Percentiles rank a stretch among this genome's conserved stretches.
Evolutionary conservation across 1,140 invertebrate genomes (phyloP).

Genomic region (Rhyacophila brunnea): DNA sequence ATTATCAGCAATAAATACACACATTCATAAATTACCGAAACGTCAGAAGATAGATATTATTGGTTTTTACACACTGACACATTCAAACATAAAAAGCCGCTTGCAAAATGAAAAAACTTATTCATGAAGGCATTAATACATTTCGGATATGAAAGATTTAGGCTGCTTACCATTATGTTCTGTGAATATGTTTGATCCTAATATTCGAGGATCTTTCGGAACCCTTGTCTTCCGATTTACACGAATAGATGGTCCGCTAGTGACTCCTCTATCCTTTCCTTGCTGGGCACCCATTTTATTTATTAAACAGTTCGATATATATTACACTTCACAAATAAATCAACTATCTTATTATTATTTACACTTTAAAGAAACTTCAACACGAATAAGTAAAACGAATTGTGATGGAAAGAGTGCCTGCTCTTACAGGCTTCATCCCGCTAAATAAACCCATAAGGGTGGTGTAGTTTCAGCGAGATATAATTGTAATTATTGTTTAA

Average conservation of each 20-base stretch:
- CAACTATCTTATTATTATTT: constrained; percentile 20
- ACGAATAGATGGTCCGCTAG: constrained; percentile 58
- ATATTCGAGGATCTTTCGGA: constrained; percentile 62
- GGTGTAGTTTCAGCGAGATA: neutral
- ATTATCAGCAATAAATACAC: no score
- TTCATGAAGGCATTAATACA: neutral
- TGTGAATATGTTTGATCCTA: constrained; percentile 72
- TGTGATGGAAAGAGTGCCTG: constrained; percentile 5
- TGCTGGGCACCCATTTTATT: constrained; percentile 72
- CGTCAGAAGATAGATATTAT: neutral
- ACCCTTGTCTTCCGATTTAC: constrained; percentile 60
- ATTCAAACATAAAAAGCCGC: neutral
- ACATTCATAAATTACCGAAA: no score
- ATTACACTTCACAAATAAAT: neutral
- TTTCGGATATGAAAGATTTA: neutral
- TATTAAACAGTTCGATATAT: neutral
- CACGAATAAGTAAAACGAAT: constrained; percentile 1
- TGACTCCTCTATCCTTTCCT: constrained; percentile 66
- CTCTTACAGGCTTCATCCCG: constrained; percentile 12
- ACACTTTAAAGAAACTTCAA: constrained; percentile 1
- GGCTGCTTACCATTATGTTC: constrained; percentile 68
- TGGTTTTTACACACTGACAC: neutral
- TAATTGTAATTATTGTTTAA: no score
- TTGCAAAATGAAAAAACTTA: neutral
- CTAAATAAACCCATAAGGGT: neutral